phyloP scores from a whole-genome alignment of 2,113 vertebrate genomes.

The Labeo rohita region DNA sequence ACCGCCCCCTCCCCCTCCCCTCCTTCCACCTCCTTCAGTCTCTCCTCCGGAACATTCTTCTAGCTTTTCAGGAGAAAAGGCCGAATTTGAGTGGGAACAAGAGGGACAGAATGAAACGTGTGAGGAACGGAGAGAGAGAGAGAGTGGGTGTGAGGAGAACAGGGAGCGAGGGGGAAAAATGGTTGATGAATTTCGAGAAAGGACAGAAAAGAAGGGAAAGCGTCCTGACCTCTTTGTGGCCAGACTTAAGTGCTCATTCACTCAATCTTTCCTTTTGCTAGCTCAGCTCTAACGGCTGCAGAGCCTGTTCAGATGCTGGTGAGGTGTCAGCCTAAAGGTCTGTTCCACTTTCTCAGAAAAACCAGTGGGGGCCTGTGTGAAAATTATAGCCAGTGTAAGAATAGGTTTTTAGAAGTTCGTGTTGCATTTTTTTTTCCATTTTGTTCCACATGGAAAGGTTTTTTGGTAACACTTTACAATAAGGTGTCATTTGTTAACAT shows the following conservation, averaged over 20 bases:
- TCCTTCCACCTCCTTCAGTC: slow-evolving; percentile 50
- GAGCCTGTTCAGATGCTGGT: slow-evolving; percentile 29
- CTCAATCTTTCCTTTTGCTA: slow-evolving; percentile 44
- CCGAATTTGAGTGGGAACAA: slow-evolving; percentile 48
- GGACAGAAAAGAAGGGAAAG: slow-evolving; percentile 35
- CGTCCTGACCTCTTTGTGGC: slow-evolving; percentile 51
- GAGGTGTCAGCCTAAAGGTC: slow-evolving; percentile 25
- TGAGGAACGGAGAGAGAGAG: slow-evolving; percentile 40
- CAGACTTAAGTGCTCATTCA: slow-evolving; percentile 55
- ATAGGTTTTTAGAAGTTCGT: neutral
- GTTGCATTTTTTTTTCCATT: slow-evolving; percentile 3
- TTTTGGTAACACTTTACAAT: no score
- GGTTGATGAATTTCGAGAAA: slow-evolving; percentile 52
- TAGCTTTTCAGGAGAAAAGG: slow-evolving; percentile 54
- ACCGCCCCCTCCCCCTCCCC: slow-evolving; percentile 42
- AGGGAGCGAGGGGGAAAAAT: slow-evolving; percentile 37
- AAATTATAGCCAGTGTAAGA: neutral
- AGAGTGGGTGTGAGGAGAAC: slow-evolving; percentile 35
- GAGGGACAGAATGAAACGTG: slow-evolving; percentile 46
- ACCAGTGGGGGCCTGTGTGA: neutral
- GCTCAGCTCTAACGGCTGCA: slow-evolving; percentile 37
- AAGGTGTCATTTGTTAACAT: no score
- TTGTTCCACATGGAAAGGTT: neutral
- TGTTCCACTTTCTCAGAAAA: neutral
- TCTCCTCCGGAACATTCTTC: slow-evolving; percentile 55